phyloP scores from a whole-genome alignment of 2,113 vertebrate genomes.

The Scatophagus argus region DNA sequence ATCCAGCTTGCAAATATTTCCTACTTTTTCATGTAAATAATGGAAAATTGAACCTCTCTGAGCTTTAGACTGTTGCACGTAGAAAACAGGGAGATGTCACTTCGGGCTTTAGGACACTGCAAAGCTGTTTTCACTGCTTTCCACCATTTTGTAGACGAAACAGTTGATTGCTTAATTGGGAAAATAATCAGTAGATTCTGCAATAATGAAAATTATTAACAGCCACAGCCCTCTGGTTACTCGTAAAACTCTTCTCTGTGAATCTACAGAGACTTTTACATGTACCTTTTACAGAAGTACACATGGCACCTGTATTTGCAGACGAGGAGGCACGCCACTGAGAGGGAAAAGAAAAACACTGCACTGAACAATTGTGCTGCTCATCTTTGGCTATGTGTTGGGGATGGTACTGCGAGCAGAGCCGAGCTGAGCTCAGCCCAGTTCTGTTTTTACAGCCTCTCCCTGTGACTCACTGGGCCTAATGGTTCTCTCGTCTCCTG shows the following conservation, averaged over 20 bases:
- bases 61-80: background rate
- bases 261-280: background rate
- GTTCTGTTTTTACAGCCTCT: conserved; percentile 73
- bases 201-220: background rate
- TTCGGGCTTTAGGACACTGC: background rate
- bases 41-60: background rate
- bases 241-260: background rate
- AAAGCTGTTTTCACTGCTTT: background rate
- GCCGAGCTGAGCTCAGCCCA: conserved; percentile 34
- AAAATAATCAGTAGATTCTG: background rate
- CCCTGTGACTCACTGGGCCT: conserved; percentile 76
- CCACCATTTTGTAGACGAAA: background rate
- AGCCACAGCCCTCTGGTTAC: background rate
- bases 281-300: background rate
- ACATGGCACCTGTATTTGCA: background rate
- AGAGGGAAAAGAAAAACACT: background rate
- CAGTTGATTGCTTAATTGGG: background rate
- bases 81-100: no score
- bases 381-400: conserved; percentile 3
- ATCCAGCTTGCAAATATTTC: no score
- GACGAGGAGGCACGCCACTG: background rate
- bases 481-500: conserved; percentile 73
- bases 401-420: conserved; percentile 33
- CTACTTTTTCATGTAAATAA: no score
- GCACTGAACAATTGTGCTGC: background rate